A percentile compares a stretch with the other conserved stretches of the same genome.
Evolutionary conservation across 1,140 invertebrate genomes (phyloP).

Genomic region (Xylocopa sonorina): DNA sequence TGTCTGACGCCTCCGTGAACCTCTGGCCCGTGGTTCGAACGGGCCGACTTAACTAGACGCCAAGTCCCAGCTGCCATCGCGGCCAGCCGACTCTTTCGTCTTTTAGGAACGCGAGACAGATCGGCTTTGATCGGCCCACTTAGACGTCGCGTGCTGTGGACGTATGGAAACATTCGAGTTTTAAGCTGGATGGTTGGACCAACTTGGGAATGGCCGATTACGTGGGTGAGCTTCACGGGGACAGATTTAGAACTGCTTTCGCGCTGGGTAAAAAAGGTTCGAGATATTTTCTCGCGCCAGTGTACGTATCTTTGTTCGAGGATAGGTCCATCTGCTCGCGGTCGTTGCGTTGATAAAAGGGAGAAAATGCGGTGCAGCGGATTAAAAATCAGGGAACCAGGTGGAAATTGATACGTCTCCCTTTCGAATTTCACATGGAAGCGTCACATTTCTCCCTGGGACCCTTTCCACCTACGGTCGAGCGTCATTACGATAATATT

Average conservation of each 20-base stretch:
- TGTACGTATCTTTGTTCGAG: too few relatives aligned
- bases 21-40: conserved; percentile 72
- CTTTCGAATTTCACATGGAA: neutral
- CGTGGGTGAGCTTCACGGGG: neutral
- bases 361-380: too few relatives aligned
- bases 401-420: conserved; percentile 41
- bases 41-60: conserved; percentile 64
- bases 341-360: too few relatives aligned
- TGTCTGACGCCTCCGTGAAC: conserved; percentile 75
- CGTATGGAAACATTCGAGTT: conserved; percentile 4
- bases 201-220: neutral
- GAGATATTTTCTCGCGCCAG: neutral
- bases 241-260: neutral
- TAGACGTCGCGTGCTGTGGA: conserved; percentile 1
- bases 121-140: conserved; percentile 54
- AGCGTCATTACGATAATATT: conserved; percentile 69
- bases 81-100: conserved; percentile 4
- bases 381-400: conserved; percentile 11
- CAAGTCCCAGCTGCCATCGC: conserved; percentile 55
- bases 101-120: conserved; percentile 31
- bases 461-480: conserved; percentile 54
- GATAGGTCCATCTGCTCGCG: too few relatives aligned
- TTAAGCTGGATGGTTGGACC: neutral
- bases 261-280: neutral
- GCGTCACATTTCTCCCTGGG: conserved; percentile 1